Evolutionary conservation across 2,797 vertebrate species (phyloP).

Genomic region (Pseudochirops cupreus): DNA sequence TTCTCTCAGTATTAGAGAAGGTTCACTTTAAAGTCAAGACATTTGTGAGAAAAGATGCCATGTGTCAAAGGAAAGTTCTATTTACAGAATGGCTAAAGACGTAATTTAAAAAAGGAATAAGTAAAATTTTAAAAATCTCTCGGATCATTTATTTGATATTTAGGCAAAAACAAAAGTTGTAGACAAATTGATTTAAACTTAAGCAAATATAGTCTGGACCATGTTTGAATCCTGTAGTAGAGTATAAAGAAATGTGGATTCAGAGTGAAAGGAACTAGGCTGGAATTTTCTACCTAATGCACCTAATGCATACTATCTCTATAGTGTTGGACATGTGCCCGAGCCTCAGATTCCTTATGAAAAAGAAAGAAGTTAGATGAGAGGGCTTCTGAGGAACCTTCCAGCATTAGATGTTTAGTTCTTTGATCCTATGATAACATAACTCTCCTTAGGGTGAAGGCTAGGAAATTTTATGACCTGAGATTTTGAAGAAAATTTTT

Average conservation of each 20-base stretch:
- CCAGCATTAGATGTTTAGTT: not conserved
- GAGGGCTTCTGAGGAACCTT: not conserved
- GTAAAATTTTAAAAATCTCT: not conserved
- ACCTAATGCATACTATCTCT: not conserved
- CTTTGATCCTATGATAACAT: not conserved
- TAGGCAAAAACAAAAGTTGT: conserved; percentile 3
- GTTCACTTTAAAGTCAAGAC: conserved; percentile 32
- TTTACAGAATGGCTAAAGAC: not conserved
- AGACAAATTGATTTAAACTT: not conserved
- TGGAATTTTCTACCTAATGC: not conserved
- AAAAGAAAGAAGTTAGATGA: not conserved
- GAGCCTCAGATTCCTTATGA: not conserved
- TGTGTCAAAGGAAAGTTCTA: not conserved
- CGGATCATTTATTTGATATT: not conserved
- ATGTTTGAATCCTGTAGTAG: conserved; percentile 11
- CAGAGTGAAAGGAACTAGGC: not conserved
- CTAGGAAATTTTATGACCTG: not conserved
- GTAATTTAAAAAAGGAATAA: not conserved
- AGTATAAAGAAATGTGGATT: not conserved
- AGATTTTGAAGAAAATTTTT: not conserved
- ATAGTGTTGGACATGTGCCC: not conserved
- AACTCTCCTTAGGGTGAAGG: not conserved
- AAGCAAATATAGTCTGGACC: not conserved
- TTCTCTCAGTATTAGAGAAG: conserved; percentile 45
- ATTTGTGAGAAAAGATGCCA: not conserved